Evolutionary conservation across 1,140 invertebrate species (phyloP).

Genomic region (Nebria ingens): DNA sequence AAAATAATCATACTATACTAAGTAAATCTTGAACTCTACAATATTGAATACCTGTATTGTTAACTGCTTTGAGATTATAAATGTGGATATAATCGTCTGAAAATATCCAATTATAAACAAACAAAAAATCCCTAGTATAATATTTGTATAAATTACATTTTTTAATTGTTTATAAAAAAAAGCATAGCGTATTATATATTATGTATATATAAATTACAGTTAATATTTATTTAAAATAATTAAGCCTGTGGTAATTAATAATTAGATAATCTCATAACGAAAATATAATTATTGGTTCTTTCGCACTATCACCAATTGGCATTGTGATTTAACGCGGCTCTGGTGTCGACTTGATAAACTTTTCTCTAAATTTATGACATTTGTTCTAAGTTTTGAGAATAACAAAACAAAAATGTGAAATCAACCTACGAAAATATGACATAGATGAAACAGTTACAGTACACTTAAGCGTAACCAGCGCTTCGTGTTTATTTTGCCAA

Average conservation of each 20-base stretch:
- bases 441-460: too few relatives aligned
- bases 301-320: neutral
- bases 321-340: neutral
- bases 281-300: neutral
- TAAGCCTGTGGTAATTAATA: slow-evolving; percentile 6
- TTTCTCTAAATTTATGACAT: too few relatives aligned
- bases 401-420: too few relatives aligned
- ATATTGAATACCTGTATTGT: slow-evolving; percentile 3
- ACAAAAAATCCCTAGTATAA: neutral
- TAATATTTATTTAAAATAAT: neutral
- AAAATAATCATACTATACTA: neutral
- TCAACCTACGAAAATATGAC: too few relatives aligned
- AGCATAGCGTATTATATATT: neutral
- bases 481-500: too few relatives aligned
- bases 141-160: slow-evolving; percentile 3
- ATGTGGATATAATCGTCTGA: neutral
- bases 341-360: too few relatives aligned
- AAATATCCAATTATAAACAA: neutral
- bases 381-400: too few relatives aligned
- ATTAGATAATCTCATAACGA: neutral
- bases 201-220: slow-evolving; percentile 4
- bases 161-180: slow-evolving; percentile 8
- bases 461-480: too few relatives aligned
- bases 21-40: neutral
- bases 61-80: neutral